These are phyloP conservation scores for Mormyrus lacerda DNA, from an alignment of 2,113 vertebrate genomes.

Conservation along the genomic window DNA sequence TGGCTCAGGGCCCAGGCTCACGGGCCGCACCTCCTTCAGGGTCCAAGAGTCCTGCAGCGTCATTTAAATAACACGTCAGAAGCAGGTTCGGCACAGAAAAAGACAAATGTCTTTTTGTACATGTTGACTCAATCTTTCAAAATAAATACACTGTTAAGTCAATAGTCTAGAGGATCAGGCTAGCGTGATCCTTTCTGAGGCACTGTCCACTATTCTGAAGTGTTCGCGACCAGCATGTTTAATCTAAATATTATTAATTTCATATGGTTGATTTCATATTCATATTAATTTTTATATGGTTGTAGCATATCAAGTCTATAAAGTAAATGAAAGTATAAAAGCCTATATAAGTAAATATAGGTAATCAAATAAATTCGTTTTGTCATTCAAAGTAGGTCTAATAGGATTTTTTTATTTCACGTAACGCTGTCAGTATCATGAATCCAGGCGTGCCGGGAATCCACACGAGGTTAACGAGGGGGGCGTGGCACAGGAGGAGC, in stretches of 20 bases:
- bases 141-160: neutral
- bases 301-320: too few species aligned
- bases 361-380: too few species aligned
- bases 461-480: too few species aligned
- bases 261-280: too few species aligned
- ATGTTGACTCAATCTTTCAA: neutral
- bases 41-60: constrained; percentile 60
- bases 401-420: too few species aligned
- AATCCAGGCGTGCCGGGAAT: too few species aligned
- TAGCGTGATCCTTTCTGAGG: neutral
- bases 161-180: neutral
- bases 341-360: too few species aligned
- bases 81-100: neutral
- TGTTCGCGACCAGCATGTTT: neutral
- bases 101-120: neutral
- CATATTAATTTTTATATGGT: too few species aligned
- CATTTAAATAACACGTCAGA: neutral
- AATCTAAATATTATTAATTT: neutral
- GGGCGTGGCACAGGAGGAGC: too few species aligned
- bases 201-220: neutral
- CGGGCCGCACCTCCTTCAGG: constrained; percentile 72
- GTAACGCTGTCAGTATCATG: too few species aligned
- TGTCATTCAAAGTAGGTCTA: too few species aligned
- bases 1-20: constrained; percentile 58
- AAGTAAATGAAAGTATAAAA: too few species aligned